Percentiles rank a stretch among this genome's conserved stretches.
Conservation (phyloP, 1,140 invertebrate species). For the Notospermus geniculatus region DNA sequence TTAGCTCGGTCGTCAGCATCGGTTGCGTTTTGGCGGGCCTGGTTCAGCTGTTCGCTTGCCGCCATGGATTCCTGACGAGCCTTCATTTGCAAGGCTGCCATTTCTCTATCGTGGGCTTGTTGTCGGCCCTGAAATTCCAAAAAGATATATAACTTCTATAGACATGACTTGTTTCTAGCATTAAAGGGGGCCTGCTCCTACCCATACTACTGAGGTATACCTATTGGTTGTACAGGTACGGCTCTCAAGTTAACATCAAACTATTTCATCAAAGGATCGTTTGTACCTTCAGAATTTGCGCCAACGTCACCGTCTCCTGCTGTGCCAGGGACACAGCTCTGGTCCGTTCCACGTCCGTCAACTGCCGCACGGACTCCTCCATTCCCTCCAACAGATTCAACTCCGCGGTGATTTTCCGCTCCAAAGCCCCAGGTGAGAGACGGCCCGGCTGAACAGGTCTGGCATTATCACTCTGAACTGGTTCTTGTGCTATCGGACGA, state of each 20-base stretch:
- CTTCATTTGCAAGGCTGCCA: slow-evolving; percentile 38
- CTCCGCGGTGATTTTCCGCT: slow-evolving; percentile 42
- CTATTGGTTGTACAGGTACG: too few species aligned
- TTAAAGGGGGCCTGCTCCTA: too few species aligned
- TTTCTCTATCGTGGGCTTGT: slow-evolving; percentile 40
- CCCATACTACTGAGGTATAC: too few species aligned
- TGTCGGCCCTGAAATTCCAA: slow-evolving; percentile 36
- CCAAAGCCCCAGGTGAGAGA: slow-evolving; percentile 46
- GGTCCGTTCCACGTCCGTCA: slow-evolving; percentile 48
- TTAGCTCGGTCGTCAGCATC: slow-evolving; percentile 17
- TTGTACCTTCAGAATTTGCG: slow-evolving; percentile 54
- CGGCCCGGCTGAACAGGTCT: slow-evolving; percentile 10
- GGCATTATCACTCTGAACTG: too few species aligned
- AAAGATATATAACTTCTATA: too few species aligned
- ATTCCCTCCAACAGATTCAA: slow-evolving; percentile 52
- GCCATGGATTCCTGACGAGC: slow-evolving; percentile 40
- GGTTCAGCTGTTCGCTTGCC: slow-evolving; percentile 31
- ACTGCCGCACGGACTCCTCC: slow-evolving; percentile 48
- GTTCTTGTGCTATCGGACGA: too few species aligned
- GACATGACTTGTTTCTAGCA: too few species aligned
- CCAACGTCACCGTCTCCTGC: slow-evolving; percentile 54
- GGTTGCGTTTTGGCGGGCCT: slow-evolving; percentile 26
- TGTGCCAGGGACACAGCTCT: slow-evolving; percentile 51
- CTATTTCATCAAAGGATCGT: too few species aligned
- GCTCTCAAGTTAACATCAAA: too few species aligned